phyloP scores from a whole-genome alignment of 2,888 invertebrate species.

The Macaria notata region DNA sequence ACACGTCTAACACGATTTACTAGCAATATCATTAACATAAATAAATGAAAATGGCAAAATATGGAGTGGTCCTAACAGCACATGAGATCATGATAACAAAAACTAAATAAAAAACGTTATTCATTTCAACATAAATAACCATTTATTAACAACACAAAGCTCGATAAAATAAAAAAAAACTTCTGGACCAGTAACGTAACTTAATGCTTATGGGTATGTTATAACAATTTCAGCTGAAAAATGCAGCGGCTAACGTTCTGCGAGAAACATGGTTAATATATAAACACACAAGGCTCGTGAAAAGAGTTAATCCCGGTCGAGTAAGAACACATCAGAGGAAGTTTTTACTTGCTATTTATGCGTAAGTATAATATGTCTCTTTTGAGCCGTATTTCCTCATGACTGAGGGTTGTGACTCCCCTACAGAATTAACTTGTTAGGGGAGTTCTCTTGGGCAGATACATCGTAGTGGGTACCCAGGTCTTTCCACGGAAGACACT shows the following conservation, averaged over 20 bases:
- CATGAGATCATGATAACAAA: conserved; percentile 5
- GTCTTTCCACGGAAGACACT: no score
- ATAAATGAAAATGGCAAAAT: not conserved
- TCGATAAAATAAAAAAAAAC: conserved; percentile 10
- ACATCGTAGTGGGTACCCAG: no score
- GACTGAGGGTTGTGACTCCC: no score
- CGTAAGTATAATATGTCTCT: conserved; percentile 86
- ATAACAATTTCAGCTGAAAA: conserved; percentile 92
- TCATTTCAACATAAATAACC: conserved; percentile 4
- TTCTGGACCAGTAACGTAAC: not conserved
- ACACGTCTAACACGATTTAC: not conserved
- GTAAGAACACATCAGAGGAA: conserved; percentile 99
- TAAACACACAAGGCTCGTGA: conserved; percentile 99
- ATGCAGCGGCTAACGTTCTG: conserved; percentile 99
- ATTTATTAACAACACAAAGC: conserved; percentile 10
- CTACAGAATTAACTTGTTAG: no score
- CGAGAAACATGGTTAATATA: conserved; percentile 99
- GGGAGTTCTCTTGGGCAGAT: no score
- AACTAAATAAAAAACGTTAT: not conserved
- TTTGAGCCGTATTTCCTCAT: no score
- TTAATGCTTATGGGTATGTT: conserved; percentile 13
- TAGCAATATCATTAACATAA: not conserved
- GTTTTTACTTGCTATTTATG: conserved; percentile 99
- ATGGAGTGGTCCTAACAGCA: conserved; percentile 2
- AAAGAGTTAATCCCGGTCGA: conserved; percentile 97